Conservation (phyloP, 2,797 vertebrate species). For the Pampus argenteus region DNA sequence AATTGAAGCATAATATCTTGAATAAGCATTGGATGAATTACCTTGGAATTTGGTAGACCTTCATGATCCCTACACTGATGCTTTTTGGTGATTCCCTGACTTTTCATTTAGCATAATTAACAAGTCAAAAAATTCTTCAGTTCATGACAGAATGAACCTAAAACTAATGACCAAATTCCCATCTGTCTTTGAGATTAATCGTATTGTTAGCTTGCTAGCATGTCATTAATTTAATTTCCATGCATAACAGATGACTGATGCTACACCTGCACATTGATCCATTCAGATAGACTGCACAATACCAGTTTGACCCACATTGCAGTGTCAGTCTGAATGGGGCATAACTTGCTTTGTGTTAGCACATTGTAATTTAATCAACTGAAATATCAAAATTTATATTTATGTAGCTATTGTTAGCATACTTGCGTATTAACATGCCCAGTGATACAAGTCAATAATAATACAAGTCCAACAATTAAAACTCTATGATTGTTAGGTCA, state of each 20-base stretch:
- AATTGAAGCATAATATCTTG: background rate
- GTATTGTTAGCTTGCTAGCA: background rate
- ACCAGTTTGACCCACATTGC: no score
- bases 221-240: background rate
- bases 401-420: background rate
- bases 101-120: background rate
- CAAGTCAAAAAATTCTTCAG: background rate
- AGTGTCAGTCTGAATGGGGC: no score
- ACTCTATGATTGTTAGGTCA: no score
- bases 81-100: background rate
- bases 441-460: background rate
- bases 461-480: no score
- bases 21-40: constrained; percentile 3
- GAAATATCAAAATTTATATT: background rate
- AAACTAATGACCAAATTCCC: background rate
- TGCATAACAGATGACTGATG: background rate
- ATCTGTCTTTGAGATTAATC: background rate
- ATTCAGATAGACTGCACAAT: background rate
- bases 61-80: background rate
- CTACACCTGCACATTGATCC: background rate
- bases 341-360: background rate
- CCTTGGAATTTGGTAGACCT: background rate
- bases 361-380: background rate
- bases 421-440: background rate
- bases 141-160: background rate